Conservation (phyloP, 2,888 invertebrate genomes). For the Petrophora chlorosata region DNA sequence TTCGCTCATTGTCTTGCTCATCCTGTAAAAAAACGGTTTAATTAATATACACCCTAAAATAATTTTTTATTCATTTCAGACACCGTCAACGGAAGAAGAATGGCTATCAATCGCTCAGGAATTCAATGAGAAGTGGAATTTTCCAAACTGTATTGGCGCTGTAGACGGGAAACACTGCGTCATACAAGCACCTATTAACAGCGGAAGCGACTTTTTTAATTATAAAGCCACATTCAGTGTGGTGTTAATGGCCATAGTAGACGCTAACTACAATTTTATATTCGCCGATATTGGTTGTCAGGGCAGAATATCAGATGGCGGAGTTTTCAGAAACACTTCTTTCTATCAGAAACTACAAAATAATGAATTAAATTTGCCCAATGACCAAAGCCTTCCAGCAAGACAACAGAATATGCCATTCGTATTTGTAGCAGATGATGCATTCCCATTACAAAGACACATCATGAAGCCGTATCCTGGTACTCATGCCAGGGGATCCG, state of each 20-base stretch:
- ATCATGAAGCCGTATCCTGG: conserved; percentile 18
- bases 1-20: too few relatives aligned
- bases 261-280: conserved; percentile 36
- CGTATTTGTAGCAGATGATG: conserved; percentile 16
- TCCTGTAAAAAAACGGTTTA: too few relatives aligned
- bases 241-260: conserved; percentile 33
- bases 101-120: too few relatives aligned
- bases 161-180: conserved; percentile 34
- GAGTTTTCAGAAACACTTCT: conserved; percentile 31
- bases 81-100: too few relatives aligned
- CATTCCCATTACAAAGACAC: conserved; percentile 11
- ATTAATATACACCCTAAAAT: too few relatives aligned
- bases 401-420: conserved; percentile 17
- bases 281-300: conserved; percentile 31
- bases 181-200: conserved; percentile 31
- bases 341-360: conserved; percentile 29
- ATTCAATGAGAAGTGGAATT: too few relatives aligned
- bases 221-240: conserved; percentile 33
- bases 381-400: conserved; percentile 18
- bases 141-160: too few relatives aligned
- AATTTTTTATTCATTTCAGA: too few relatives aligned
- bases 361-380: conserved; percentile 25
- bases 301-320: conserved; percentile 33
- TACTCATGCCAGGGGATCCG: conserved; percentile 12
- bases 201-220: conserved; percentile 29